Evolutionary conservation across 37 sponge, comb jelly and placozoan genomes (phyloP), one percentile per base, ranked within the genome.

Genomic region (Spongia lamella): DNA sequence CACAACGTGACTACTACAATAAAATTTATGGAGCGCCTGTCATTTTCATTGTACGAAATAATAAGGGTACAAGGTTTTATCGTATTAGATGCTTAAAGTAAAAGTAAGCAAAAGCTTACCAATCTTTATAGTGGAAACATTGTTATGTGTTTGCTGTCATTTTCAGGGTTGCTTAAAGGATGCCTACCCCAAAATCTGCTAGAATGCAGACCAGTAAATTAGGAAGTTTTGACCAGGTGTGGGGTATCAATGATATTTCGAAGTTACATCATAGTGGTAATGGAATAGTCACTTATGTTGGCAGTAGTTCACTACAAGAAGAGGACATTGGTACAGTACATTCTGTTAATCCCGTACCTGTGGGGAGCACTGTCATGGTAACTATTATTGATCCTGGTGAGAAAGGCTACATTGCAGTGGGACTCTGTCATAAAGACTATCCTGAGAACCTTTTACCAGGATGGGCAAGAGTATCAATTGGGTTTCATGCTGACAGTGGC

Each of bases 401-500:
- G 9, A 38, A 56, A 4, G 77, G 78, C 36, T 72, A 50, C 72
- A 77, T 90, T 38, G 70, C 78, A 0, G 19, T 84, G 43, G 90
- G 90, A 21, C 60, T 90, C 39, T 84, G 90, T 37, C 31, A 63
- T 57, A 43, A 71, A 16, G 37, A 47, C 33, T 90, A 90, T 55
- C 76, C 77, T n/a, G n/a, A 16, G 22, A 61, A 76, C 11, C 20
- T 53, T 35, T 70, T 90, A 16, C 90, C 90, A 21, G 90, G 90
- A 3, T 84, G 85, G 86, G 33, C 76, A 33, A 31, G 61, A 22
- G 62, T 39, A n/a, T 80, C 90, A 4, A 50, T 84, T 61, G 90
- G 77, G 0, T 72, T 81, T 30, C 86, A 84, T 38, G 81, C 77
- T 7, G 81, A 81, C 29, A 81, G 70, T 51, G 90, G 90, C 0